A percentile compares a stretch with the other conserved stretches of the same genome.
Conservation (phyloP, 2,888 invertebrate genomes). For the Cremastinae sp. region DNA sequence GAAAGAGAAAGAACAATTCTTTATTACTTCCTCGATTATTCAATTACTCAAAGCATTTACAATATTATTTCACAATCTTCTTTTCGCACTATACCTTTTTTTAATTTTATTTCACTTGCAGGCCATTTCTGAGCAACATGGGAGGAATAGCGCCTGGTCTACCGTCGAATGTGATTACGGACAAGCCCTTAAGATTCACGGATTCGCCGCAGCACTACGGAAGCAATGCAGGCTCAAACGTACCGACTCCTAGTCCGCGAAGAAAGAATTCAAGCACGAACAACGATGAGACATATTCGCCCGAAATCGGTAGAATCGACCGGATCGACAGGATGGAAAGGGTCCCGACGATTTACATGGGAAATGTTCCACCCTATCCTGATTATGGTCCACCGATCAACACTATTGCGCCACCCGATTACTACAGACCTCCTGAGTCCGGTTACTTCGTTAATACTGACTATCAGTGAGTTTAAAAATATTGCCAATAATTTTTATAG, state of each 20-base stretch:
- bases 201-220: constrained; percentile 88
- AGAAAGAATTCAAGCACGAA: constrained; percentile 87
- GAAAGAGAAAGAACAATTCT: constrained; percentile 27
- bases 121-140: constrained; percentile 77
- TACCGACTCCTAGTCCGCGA: constrained; percentile 86
- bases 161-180: constrained; percentile 72
- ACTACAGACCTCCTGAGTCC: constrained; percentile 73
- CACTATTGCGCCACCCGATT: constrained; percentile 73
- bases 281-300: constrained; percentile 84
- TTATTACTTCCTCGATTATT: constrained; percentile 1
- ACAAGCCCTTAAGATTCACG: constrained; percentile 87
- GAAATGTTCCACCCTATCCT: constrained; percentile 71
- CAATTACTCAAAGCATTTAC: too few relatives aligned
- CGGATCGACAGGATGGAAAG: constrained; percentile 71
- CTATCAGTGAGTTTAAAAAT: constrained; percentile 71
- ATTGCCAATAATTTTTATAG: background rate
- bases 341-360: constrained; percentile 76
- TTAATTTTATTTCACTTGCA: constrained; percentile 61
- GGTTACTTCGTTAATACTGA: constrained; percentile 74
- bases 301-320: constrained; percentile 70
- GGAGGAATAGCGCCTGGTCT: constrained; percentile 76
- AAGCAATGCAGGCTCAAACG: constrained; percentile 81
- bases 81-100: too few relatives aligned
- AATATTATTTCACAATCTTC: too few relatives aligned
- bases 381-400: constrained; percentile 77